Evolutionary conservation across 1,140 invertebrate genomes (phyloP).

Genomic region (Wasmannia auropunctata): DNA sequence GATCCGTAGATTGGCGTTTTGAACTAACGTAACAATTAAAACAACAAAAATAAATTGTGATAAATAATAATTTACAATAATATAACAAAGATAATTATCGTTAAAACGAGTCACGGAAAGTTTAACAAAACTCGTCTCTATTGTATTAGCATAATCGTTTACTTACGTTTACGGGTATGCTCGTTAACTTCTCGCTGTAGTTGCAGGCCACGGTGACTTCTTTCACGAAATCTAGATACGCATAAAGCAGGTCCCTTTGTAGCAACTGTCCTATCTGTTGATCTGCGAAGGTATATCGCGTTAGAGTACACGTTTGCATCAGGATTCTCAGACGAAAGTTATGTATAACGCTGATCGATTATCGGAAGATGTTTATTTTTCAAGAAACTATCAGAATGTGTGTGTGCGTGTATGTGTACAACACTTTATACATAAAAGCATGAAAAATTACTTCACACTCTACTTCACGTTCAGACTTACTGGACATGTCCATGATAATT

Average conservation of each 20-base stretch:
- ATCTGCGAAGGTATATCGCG: slow-evolving; percentile 87
- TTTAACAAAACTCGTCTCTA: background rate
- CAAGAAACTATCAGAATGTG: background rate
- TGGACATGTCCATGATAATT: slow-evolving; percentile 95
- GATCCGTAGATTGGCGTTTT: slow-evolving; percentile 94
- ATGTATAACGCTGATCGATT: background rate
- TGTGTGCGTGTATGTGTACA: no score
- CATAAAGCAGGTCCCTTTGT: slow-evolving; percentile 89
- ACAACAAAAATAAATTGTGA: slow-evolving; percentile 14
- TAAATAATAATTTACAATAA: slow-evolving; percentile 14
- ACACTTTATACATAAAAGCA: background rate
- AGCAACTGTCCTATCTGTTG: slow-evolving; percentile 95
- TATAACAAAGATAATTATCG: background rate
- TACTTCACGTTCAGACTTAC: slow-evolving; percentile 86
- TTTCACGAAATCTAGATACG: slow-evolving; percentile 91
- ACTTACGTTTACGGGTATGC: slow-evolving; percentile 89
- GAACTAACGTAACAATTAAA: slow-evolving; percentile 85
- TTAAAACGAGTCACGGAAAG: background rate
- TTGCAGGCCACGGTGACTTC: slow-evolving; percentile 89
- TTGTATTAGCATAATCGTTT: background rate
- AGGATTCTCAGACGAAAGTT: background rate
- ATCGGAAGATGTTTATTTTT: background rate
- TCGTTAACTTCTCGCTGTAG: slow-evolving; percentile 89
- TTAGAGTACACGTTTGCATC: background rate
- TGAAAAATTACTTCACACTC: background rate